Percentiles rank a stretch among this genome's conserved stretches.
Evolutionary conservation across 2,888 invertebrate genomes (phyloP).

Genomic region (Lapara coniferarum): DNA sequence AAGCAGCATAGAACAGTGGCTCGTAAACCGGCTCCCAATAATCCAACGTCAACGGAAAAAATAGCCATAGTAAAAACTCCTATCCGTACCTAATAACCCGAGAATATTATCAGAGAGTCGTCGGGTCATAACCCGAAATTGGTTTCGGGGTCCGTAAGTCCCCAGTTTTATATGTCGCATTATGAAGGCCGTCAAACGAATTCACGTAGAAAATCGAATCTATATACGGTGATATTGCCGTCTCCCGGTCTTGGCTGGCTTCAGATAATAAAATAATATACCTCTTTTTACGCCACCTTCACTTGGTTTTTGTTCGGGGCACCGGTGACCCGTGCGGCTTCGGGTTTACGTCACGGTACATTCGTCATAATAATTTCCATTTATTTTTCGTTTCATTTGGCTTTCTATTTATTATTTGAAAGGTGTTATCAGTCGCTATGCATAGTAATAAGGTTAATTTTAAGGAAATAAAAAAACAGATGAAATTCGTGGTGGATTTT

Average conservation of each 20-base stretch:
- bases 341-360: constrained; percentile 2
- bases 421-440: neutral
- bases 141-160: constrained; percentile 84
- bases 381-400: neutral
- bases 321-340: constrained; percentile 39
- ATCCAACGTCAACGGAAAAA: constrained; percentile 80
- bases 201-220: constrained; percentile 85
- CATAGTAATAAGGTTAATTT: too few relatives aligned
- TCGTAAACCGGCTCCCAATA: constrained; percentile 80
- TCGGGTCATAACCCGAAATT: constrained; percentile 85
- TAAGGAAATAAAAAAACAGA: too few relatives aligned
- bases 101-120: constrained; percentile 84
- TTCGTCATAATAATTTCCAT: neutral
- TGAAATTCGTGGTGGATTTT: too few relatives aligned
- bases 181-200: constrained; percentile 85
- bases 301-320: constrained; percentile 50
- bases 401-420: neutral
- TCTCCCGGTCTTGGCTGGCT: constrained; percentile 74
- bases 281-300: constrained; percentile 71
- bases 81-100: constrained; percentile 84
- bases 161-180: constrained; percentile 85
- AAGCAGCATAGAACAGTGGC: constrained; percentile 57
- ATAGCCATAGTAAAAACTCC: constrained; percentile 84
- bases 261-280: constrained; percentile 83
- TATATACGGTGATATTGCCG: constrained; percentile 83